Percentiles rank a stretch among this genome's conserved stretches.
Conservation (phyloP, 2,888 invertebrate species). For the Drosophila nigricruria region DNA sequence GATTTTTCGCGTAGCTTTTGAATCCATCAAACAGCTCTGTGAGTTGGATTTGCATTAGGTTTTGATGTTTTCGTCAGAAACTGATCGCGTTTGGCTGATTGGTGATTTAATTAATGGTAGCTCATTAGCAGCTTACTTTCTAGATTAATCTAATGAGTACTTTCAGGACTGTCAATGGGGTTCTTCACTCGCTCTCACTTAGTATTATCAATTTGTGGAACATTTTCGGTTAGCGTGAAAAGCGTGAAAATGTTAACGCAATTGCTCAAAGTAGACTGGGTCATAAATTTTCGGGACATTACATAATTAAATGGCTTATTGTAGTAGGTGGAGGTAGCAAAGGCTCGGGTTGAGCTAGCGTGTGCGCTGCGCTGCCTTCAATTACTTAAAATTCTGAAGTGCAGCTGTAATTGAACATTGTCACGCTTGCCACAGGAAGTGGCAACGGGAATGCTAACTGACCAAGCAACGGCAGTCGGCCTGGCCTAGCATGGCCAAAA, state of each 20-base stretch:
- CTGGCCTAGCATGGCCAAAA: slow-evolving; percentile 40
- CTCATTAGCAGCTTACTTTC: slow-evolving; percentile 8
- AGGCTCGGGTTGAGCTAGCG: slow-evolving; percentile 46
- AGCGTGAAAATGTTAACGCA: slow-evolving; percentile 72
- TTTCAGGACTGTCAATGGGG: slow-evolving; percentile 7
- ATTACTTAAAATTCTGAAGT: slow-evolving; percentile 80
- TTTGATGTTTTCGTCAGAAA: slow-evolving; percentile 12
- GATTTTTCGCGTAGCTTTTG: slow-evolving; percentile 1
- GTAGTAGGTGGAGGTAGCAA: slow-evolving; percentile 8
- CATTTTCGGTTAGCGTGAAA: slow-evolving; percentile 40
- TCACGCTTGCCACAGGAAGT: slow-evolving; percentile 70
- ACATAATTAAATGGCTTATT: slow-evolving; percentile 69
- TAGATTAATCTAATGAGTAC: slow-evolving; percentile 8
- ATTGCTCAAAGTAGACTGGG: slow-evolving; percentile 50
- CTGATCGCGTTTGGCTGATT: slow-evolving; percentile 10
- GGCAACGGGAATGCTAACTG: slow-evolving; percentile 42
- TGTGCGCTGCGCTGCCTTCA: slow-evolving; percentile 62
- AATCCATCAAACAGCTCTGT: slow-evolving; percentile 10
- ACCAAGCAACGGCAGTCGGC: slow-evolving; percentile 50
- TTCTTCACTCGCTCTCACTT: background rate
- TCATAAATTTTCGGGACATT: slow-evolving; percentile 70
- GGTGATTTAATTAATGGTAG: slow-evolving; percentile 29
- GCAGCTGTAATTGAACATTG: slow-evolving; percentile 75
- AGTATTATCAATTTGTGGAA: slow-evolving; percentile 46
- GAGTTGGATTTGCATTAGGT: background rate